A percentile compares a stretch with the other conserved stretches of the same genome.
These are phyloP conservation scores for Pseudoatta argentina DNA, from an alignment of 1,140 invertebrate species.

Conservation along the genomic window DNA sequence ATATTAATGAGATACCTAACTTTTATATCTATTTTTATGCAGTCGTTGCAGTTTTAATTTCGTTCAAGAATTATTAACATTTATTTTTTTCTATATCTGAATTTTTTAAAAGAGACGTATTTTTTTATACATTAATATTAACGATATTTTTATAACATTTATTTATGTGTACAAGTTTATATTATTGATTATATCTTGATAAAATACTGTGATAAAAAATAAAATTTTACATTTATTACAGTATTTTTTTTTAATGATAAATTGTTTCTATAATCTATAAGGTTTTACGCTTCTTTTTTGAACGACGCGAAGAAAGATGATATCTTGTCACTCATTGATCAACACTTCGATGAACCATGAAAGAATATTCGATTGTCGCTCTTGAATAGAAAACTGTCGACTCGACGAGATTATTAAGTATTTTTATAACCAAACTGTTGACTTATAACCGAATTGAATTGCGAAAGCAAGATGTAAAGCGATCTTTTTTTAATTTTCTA, in stretches of 20 bases:
- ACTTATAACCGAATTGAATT: slow-evolving; percentile 61
- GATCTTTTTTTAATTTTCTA: neutral
- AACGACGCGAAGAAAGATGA: neutral
- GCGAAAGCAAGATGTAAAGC: neutral
- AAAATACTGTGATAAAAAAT: neutral
- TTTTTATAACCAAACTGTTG: no score
- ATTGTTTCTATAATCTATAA: neutral
- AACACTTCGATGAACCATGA: slow-evolving; percentile 80
- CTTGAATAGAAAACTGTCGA: slow-evolving; percentile 66
- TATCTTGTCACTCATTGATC: slow-evolving; percentile 11
- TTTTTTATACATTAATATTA: slow-evolving; percentile 3
- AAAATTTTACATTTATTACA: neutral
- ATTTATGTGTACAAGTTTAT: neutral
- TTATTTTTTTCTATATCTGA: neutral
- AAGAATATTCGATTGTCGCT: slow-evolving; percentile 47
- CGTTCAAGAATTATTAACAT: neutral
- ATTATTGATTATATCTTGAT: slow-evolving; percentile 2
- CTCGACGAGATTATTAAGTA: slow-evolving; percentile 68
- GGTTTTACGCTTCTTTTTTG: neutral
- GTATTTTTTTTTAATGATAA: neutral
- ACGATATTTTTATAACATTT: neutral
- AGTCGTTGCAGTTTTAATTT: neutral
- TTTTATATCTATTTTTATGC: neutral
- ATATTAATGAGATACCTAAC: slow-evolving; percentile 8
- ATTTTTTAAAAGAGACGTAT: neutral